Percentiles rank a stretch among this genome's conserved stretches.
phyloP scores from a whole-genome alignment of 1,140 invertebrate genomes.

The Xylocopa sonorina region DNA sequence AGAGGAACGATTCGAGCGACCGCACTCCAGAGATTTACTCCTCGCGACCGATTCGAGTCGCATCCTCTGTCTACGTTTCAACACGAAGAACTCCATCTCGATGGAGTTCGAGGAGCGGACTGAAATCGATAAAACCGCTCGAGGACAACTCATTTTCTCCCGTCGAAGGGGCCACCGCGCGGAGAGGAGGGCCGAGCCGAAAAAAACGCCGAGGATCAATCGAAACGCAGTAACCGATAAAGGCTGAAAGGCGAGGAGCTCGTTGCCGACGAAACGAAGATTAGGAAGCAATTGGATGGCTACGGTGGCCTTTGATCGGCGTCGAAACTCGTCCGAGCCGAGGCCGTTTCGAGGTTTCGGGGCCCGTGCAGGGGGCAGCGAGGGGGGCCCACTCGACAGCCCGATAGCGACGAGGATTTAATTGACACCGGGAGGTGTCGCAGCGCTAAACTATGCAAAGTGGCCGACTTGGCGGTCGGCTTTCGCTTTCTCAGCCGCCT shows the following conservation, averaged over 20 bases:
- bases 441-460: constrained; percentile 78
- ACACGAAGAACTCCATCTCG: not conserved
- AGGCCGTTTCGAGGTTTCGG: constrained; percentile 31
- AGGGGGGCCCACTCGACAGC: constrained; percentile 49
- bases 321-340: constrained; percentile 27
- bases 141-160: not conserved
- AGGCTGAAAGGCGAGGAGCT: not conserved
- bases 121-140: not conserved
- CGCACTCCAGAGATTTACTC: too few relatives aligned
- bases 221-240: constrained; percentile 17
- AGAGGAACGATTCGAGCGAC: too few relatives aligned
- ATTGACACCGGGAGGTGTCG: constrained; percentile 78
- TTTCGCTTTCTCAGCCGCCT: constrained; percentile 42
- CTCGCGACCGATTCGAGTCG: too few relatives aligned
- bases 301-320: constrained; percentile 65
- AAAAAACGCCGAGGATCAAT: not conserved
- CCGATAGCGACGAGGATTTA: constrained; percentile 66
- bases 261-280: constrained; percentile 35
- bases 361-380: too few relatives aligned
- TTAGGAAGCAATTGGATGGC: constrained; percentile 69
- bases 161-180: not conserved
- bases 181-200: too few relatives aligned
- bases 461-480: constrained; percentile 60
- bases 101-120: too few relatives aligned
- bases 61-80: too few relatives aligned